Evolutionary conservation across 2,888 invertebrate genomes (phyloP).

Genomic region (Dimorphilus gyrociliatus): DNA sequence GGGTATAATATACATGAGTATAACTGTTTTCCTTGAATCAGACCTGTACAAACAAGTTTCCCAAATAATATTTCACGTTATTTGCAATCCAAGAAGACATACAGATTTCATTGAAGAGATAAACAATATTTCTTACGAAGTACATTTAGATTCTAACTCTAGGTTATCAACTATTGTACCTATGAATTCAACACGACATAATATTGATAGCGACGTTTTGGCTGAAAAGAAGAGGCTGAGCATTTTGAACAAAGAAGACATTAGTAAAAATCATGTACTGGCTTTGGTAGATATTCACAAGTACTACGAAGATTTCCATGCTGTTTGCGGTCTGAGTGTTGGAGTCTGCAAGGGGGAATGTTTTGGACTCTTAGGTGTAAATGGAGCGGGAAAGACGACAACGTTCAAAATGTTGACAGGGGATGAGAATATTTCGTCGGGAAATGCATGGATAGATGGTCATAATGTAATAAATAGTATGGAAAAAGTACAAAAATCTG

Average conservation of each 20-base stretch:
- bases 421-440: constrained; percentile 53
- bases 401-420: constrained; percentile 66
- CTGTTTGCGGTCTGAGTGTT: constrained; percentile 56
- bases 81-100: no score
- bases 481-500: constrained; percentile 53
- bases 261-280: constrained; percentile 39
- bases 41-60: constrained; percentile 10
- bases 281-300: constrained; percentile 51
- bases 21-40: constrained; percentile 50
- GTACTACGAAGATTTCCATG: constrained; percentile 47
- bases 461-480: no score
- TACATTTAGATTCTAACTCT: no score
- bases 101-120: no score
- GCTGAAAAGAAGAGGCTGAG: constrained; percentile 29
- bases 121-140: no score
- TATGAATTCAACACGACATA: no score
- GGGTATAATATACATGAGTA: constrained; percentile 45
- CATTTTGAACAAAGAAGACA: constrained; percentile 1
- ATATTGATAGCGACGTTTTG: constrained; percentile 32
- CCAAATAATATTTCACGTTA: no score
- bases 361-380: constrained; percentile 54
- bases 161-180: no score
- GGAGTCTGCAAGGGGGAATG: constrained; percentile 56
- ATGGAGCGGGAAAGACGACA: constrained; percentile 47
- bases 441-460: constrained; percentile 53